These are phyloP conservation scores for Lemur catta DNA, from an alignment of 2,797 vertebrate species.

Conservation along the genomic window DNA sequence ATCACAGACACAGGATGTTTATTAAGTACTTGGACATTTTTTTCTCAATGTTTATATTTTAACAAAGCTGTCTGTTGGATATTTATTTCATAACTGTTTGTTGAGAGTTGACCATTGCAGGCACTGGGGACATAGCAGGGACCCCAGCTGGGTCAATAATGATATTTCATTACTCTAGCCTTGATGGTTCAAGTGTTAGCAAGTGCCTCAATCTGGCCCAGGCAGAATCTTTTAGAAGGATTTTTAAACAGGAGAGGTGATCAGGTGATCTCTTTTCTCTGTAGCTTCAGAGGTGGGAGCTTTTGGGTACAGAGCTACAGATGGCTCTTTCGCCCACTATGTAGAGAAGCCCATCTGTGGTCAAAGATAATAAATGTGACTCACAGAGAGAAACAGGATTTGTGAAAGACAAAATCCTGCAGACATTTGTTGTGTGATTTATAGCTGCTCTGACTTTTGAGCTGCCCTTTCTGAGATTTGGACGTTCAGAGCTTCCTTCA, in stretches of 20 bases:
- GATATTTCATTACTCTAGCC: background rate
- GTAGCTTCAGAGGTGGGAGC: background rate
- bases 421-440: background rate
- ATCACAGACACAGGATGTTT: constrained; percentile 48
- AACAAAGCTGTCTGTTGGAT: constrained; percentile 31
- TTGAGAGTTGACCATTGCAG: background rate
- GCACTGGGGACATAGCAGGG: background rate
- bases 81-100: constrained; percentile 47
- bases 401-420: background rate
- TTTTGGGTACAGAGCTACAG: background rate
- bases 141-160: background rate
- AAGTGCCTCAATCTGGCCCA: background rate
- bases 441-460: background rate
- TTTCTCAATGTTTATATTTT: constrained; percentile 41
- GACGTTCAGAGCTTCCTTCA: background rate
- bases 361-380: background rate
- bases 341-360: background rate
- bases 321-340: background rate
- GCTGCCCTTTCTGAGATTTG: background rate
- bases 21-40: constrained; percentile 23
- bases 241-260: background rate
- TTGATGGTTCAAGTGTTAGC: background rate
- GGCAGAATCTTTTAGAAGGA: background rate
- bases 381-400: background rate
- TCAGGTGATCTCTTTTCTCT: background rate